phyloP scores from a whole-genome alignment of 2,888 invertebrate species.

The Oligia fasciuncula region DNA sequence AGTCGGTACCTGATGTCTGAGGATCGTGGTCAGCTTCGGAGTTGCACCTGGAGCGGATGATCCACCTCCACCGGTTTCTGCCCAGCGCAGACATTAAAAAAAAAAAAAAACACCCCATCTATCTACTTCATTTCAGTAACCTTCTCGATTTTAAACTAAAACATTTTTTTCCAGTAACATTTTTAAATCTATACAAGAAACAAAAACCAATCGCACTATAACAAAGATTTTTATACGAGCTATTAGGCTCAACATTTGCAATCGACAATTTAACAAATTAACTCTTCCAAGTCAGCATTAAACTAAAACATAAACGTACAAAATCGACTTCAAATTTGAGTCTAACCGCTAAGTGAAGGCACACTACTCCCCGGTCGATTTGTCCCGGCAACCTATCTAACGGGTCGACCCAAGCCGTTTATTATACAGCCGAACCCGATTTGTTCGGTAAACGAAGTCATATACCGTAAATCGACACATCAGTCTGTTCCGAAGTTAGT shows the following conservation, averaged over 20 bases:
- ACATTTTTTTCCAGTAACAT: neutral
- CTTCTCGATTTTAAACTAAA: neutral
- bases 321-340: constrained; percentile 32
- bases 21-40: too few relatives aligned
- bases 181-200: neutral
- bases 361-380: constrained; percentile 52
- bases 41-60: too few relatives aligned
- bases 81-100: too few relatives aligned
- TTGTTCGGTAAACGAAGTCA: constrained; percentile 69
- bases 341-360: constrained; percentile 31
- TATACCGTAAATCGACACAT: constrained; percentile 63
- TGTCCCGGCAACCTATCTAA: constrained; percentile 51
- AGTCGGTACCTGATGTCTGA: too few relatives aligned
- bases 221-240: neutral
- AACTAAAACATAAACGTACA: too few relatives aligned
- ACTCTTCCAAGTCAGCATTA: neutral
- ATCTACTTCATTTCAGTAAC: neutral
- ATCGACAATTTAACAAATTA: neutral
- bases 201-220: neutral
- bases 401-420: constrained; percentile 60
- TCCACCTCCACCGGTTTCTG: too few relatives aligned
- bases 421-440: constrained; percentile 70
- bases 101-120: neutral
- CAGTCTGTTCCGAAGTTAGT: constrained; percentile 29
- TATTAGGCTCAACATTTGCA: neutral